Evolutionary conservation across 2,797 vertebrate genomes (phyloP).

Genomic region (Ptychobarbus kaznakovi): DNA sequence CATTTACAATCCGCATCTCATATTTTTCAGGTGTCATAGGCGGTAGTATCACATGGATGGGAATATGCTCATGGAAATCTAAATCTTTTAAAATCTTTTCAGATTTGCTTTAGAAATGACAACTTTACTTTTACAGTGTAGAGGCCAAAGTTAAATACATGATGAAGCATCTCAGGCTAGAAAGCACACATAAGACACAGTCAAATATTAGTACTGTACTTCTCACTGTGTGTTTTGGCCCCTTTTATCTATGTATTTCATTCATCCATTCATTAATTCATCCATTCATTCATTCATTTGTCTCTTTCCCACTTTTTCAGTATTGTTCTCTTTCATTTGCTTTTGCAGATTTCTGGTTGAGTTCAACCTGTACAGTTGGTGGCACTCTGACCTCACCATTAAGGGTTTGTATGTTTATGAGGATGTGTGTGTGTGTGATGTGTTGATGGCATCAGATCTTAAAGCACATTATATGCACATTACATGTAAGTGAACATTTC

Average conservation of each 20-base stretch:
- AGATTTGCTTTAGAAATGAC: neutral
- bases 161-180: neutral
- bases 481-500: neutral
- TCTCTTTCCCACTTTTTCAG: neutral
- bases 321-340: slow-evolving; percentile 14
- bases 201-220: neutral
- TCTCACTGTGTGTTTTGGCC: neutral
- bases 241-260: neutral
- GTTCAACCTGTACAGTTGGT: slow-evolving; percentile 98
- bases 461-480: neutral
- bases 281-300: neutral
- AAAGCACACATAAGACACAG: neutral
- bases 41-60: neutral
- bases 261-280: too few relatives aligned
- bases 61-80: neutral
- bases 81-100: neutral
- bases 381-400: slow-evolving; percentile 90
- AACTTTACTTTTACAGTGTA: neutral
- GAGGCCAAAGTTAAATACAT: neutral
- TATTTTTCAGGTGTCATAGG: neutral
- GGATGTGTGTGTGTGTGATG: slow-evolving; percentile 37
- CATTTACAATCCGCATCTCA: neutral
- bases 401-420: slow-evolving; percentile 81
- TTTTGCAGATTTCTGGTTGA: slow-evolving; percentile 92
- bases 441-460: neutral